These are phyloP conservation scores for Criorhina ranunculi DNA, from an alignment of 2,888 invertebrate genomes.

Conservation along the genomic window DNA sequence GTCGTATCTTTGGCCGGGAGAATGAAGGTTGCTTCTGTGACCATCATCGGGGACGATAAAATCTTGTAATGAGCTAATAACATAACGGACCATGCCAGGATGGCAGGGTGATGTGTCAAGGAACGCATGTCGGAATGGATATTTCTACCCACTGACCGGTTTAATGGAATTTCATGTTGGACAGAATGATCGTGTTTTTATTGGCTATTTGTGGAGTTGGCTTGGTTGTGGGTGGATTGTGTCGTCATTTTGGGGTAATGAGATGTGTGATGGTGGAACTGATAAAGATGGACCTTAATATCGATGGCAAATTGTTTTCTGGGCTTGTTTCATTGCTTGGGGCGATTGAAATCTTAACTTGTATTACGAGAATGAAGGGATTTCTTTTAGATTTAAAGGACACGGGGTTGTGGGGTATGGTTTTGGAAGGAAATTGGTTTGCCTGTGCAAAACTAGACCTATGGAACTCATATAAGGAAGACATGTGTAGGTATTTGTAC, in stretches of 20 bases:
- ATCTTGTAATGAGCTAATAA: constrained; percentile 77
- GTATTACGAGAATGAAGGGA: neutral
- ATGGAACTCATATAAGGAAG: no score
- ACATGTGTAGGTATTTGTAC: no score
- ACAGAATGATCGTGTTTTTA: constrained; percentile 67
- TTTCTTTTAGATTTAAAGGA: neutral
- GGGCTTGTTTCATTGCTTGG: constrained; percentile 1
- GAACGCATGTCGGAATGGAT: constrained; percentile 54
- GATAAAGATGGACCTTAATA: constrained; percentile 68
- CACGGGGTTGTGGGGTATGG: neutral
- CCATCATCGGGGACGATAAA: constrained; percentile 68
- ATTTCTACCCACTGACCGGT: constrained; percentile 11
- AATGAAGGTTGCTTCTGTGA: constrained; percentile 57
- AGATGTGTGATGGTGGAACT: constrained; percentile 73
- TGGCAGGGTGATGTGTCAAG: constrained; percentile 67
- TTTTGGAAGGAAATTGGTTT: neutral
- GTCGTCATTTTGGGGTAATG: constrained; percentile 66
- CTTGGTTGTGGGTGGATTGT: constrained; percentile 5
- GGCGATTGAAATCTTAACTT: constrained; percentile 24
- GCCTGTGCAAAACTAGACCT: neutral
- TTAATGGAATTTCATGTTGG: constrained; percentile 69
- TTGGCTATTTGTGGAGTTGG: constrained; percentile 54
- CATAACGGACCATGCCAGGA: constrained; percentile 68
- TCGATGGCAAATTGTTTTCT: constrained; percentile 75
- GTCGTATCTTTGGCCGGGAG: constrained; percentile 49